Evolutionary conservation across 2,888 invertebrate genomes (phyloP).

Genomic region (Plusia festucae): DNA sequence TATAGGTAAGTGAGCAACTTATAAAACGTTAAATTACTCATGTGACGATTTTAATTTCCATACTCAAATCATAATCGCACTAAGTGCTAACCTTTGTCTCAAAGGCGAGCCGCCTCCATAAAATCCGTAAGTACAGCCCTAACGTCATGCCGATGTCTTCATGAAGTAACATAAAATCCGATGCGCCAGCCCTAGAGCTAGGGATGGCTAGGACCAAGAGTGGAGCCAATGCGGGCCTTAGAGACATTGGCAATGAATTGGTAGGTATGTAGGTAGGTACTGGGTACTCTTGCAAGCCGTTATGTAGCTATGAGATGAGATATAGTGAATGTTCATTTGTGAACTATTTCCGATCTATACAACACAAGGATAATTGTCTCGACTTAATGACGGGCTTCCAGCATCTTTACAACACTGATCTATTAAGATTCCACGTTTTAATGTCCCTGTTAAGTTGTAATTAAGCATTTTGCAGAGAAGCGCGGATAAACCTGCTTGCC

Average conservation of each 20-base stretch:
- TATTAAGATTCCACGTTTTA: neutral
- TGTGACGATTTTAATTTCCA: no score
- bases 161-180: conserved; percentile 66
- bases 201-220: conserved; percentile 5
- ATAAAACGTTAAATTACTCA: no score
- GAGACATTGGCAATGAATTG: neutral
- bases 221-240: conserved; percentile 21
- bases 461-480: conserved; percentile 1
- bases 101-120: conserved; percentile 77
- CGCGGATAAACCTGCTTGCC: no score
- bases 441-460: conserved; percentile 4
- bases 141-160: conserved; percentile 74
- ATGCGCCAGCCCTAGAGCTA: conserved; percentile 32
- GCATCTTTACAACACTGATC: neutral
- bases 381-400: neutral
- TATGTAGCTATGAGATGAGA: neutral
- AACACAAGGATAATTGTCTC: neutral
- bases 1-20: no score
- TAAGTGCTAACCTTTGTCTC: conserved; percentile 55
- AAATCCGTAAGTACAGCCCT: conserved; percentile 69
- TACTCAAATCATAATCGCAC: conserved; percentile 39
- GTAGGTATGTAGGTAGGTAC: no score
- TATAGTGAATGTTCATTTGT: no score
- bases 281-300: neutral
- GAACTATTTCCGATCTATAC: neutral